These are phyloP conservation scores for Heliocidaris tuberculata DNA, from an alignment of 35 echinoderm and acorn worm genomes.

Conservation along the genomic window DNA sequence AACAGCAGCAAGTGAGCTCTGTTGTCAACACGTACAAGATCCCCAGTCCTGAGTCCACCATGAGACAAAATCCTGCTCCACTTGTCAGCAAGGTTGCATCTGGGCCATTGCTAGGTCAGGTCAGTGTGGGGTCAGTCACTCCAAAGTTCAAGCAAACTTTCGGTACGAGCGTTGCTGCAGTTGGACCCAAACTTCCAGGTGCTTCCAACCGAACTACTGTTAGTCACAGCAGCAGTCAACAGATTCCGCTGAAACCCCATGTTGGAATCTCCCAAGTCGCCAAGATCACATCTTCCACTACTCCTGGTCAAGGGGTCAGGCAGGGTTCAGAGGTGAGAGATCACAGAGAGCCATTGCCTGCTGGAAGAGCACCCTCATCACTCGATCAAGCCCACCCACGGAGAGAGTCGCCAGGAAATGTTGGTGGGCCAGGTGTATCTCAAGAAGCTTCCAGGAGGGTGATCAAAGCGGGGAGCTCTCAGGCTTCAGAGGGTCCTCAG, in stretches of 20 bases:
- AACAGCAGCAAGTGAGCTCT: neutral
- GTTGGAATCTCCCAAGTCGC: neutral
- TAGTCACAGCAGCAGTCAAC: neutral
- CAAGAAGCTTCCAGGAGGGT: neutral
- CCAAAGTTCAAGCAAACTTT: neutral
- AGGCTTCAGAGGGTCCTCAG: neutral
- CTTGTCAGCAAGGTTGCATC: neutral
- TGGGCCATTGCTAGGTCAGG: neutral
- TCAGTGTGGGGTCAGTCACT: neutral
- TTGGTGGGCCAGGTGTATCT: neutral
- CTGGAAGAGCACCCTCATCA: neutral
- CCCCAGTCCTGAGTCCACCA: neutral
- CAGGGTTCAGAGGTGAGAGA: neutral
- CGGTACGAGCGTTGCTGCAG: neutral
- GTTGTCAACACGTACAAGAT: neutral
- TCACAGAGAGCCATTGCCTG: neutral
- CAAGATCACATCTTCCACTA: neutral
- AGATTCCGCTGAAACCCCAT: neutral
- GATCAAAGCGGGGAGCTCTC: neutral
- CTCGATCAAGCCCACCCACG: neutral
- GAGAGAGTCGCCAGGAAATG: neutral
- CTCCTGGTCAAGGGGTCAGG: neutral
- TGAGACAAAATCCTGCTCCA: neutral
- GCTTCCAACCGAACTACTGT: neutral
- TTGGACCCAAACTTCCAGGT: neutral